phyloP scores from a whole-genome alignment of 1,140 invertebrate species.

The Pygmarrhopalites habei region DNA sequence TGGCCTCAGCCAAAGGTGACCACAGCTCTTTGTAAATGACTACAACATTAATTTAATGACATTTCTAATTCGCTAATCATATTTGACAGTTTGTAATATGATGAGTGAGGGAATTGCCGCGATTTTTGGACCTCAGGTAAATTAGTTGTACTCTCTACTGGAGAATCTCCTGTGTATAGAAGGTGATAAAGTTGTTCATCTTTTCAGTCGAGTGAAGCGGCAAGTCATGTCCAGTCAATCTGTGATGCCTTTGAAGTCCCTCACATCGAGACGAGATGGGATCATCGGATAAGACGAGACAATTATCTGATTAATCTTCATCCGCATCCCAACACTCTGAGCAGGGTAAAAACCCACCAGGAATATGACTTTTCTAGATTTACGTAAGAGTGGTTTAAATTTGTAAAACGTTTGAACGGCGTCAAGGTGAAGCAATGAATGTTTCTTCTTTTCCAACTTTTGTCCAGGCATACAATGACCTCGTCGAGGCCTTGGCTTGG shows the following conservation, averaged over 20 bases:
- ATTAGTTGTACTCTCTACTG: too few relatives aligned
- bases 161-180: too few relatives aligned
- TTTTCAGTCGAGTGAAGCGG: conserved; percentile 80
- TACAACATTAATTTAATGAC: neutral
- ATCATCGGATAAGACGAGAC: conserved; percentile 73
- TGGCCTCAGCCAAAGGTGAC: conserved; percentile 81
- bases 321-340: conserved; percentile 83
- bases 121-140: conserved; percentile 78
- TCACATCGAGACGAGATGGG: conserved; percentile 89
- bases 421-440: too few relatives aligned
- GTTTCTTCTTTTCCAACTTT: too few relatives aligned
- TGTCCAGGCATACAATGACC: conserved; percentile 77
- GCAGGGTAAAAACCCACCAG: conserved; percentile 73
- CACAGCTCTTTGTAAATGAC: neutral
- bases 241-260: conserved; percentile 96
- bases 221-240: conserved; percentile 87
- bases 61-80: neutral
- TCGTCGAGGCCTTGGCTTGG: conserved; percentile 83
- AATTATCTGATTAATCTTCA: conserved; percentile 89
- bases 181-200: too few relatives aligned
- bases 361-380: too few relatives aligned
- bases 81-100: conserved; percentile 53
- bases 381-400: too few relatives aligned
- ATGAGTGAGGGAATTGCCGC: conserved; percentile 59
- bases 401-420: too few relatives aligned